Percentiles rank a stretch among this genome's conserved stretches.
phyloP scores from a whole-genome alignment of 1,140 invertebrate species.

The Drosophila mayri region DNA sequence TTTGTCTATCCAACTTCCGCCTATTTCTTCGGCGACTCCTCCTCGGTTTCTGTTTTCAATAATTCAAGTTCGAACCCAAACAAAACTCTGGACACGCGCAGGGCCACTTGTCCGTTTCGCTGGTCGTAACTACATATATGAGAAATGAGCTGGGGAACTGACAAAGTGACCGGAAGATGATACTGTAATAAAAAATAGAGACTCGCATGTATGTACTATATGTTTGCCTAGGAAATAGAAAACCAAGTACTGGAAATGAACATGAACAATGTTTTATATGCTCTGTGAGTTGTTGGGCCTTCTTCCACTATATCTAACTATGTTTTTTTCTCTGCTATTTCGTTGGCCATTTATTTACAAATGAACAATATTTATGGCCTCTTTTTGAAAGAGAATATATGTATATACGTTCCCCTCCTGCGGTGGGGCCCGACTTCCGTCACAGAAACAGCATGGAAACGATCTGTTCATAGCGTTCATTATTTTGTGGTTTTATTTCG shows the following conservation, averaged over 20 bases:
- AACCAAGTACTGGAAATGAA: conserved; percentile 46
- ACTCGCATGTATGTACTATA: conserved; percentile 21
- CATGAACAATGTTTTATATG: conserved; percentile 76
- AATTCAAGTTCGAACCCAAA: conserved; percentile 55
- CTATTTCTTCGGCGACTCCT: conserved; percentile 14
- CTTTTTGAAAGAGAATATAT: conserved; percentile 51
- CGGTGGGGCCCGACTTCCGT: conserved; percentile 56
- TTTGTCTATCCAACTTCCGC: conserved; percentile 72
- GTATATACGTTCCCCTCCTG: background rate
- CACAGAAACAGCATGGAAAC: conserved; percentile 51
- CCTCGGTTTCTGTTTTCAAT: conserved; percentile 47
- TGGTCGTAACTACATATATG: conserved; percentile 63
- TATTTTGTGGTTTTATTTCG: conserved; percentile 67
- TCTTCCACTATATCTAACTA: conserved; percentile 32
- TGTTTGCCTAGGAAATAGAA: conserved; percentile 72
- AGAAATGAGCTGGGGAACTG: conserved; percentile 79
- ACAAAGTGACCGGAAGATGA: conserved; percentile 84
- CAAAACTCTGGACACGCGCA: conserved; percentile 48
- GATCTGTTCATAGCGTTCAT: conserved; percentile 46
- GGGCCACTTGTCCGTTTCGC: conserved; percentile 68
- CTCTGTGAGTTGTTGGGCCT: conserved; percentile 56
- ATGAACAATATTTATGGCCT: conserved; percentile 83
- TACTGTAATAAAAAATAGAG: conserved; percentile 75
- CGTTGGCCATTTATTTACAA: conserved; percentile 74
- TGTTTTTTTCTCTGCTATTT: conserved; percentile 33